Evolutionary conservation across 2,888 invertebrate species (phyloP).

Genomic region (Sphaeridia pumilis): DNA sequence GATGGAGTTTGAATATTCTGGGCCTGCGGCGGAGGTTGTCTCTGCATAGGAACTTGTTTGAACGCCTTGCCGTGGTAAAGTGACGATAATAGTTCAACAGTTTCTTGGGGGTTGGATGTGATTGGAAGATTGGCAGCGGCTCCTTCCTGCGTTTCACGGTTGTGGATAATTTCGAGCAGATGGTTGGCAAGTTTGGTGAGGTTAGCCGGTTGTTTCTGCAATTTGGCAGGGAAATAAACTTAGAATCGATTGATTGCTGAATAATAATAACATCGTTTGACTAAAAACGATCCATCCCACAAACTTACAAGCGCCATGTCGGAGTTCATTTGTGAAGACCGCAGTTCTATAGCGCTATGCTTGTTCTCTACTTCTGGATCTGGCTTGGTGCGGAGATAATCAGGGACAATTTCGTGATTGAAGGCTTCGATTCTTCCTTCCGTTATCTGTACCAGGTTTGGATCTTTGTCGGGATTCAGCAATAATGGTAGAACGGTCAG

Average conservation of each 20-base stretch:
- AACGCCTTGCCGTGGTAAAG: constrained; percentile 81
- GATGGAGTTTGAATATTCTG: too few relatives aligned
- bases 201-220: constrained; percentile 81
- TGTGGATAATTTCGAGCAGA: constrained; percentile 79
- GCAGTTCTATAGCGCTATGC: constrained; percentile 69
- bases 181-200: constrained; percentile 87
- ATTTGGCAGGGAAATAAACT: constrained; percentile 9
- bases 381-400: constrained; percentile 84
- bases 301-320: constrained; percentile 64
- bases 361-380: constrained; percentile 88
- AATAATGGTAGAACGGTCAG: constrained; percentile 75
- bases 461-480: constrained; percentile 79
- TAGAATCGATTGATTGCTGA: too few relatives aligned
- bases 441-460: constrained; percentile 67
- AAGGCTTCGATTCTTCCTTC: constrained; percentile 83
- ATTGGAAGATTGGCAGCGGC: constrained; percentile 54
- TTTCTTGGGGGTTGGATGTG: constrained; percentile 74
- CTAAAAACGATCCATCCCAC: too few relatives aligned
- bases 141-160: constrained; percentile 89
- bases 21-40: constrained; percentile 19
- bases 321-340: constrained; percentile 59
- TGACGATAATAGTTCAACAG: constrained; percentile 75
- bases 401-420: constrained; percentile 89
- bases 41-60: constrained; percentile 40
- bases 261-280: too few relatives aligned